These are phyloP conservation scores for Aricia agestis DNA, from an alignment of 1,140 invertebrate genomes.

Conservation along the genomic window DNA sequence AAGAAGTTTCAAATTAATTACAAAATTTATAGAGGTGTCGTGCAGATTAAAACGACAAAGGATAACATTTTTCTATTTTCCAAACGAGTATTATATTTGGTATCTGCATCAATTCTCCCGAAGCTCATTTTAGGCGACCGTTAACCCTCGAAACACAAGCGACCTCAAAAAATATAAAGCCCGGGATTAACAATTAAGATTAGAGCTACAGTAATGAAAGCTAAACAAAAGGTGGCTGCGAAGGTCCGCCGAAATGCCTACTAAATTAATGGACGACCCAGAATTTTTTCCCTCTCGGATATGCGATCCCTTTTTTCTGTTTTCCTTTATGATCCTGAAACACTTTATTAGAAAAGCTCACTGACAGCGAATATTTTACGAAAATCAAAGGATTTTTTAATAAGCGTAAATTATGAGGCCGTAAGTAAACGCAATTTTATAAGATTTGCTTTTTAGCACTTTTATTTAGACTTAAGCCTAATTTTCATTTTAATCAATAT, in stretches of 20 bases:
- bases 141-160: slow-evolving; percentile 20
- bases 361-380: slow-evolving; percentile 1
- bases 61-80: background rate
- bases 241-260: slow-evolving; percentile 16
- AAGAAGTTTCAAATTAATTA: too few species aligned
- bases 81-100: background rate
- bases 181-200: slow-evolving; percentile 30
- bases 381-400: slow-evolving; percentile 3
- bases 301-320: slow-evolving; percentile 17
- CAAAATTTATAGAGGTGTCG: too few species aligned
- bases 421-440: background rate
- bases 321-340: slow-evolving; percentile 5
- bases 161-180: slow-evolving; percentile 21
- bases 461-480: too few species aligned
- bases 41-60: too few species aligned
- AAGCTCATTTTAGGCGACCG: slow-evolving; percentile 18
- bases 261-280: slow-evolving; percentile 21
- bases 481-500: too few species aligned
- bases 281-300: slow-evolving; percentile 14
- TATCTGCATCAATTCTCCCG: background rate
- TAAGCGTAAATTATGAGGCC: background rate
- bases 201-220: slow-evolving; percentile 29
- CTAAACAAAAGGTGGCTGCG: slow-evolving; percentile 26
- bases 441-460: background rate
- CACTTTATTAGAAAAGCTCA: slow-evolving; percentile 6